phyloP scores from a whole-genome alignment of 2,113 vertebrate genomes.

The Anolis carolinensis region DNA sequence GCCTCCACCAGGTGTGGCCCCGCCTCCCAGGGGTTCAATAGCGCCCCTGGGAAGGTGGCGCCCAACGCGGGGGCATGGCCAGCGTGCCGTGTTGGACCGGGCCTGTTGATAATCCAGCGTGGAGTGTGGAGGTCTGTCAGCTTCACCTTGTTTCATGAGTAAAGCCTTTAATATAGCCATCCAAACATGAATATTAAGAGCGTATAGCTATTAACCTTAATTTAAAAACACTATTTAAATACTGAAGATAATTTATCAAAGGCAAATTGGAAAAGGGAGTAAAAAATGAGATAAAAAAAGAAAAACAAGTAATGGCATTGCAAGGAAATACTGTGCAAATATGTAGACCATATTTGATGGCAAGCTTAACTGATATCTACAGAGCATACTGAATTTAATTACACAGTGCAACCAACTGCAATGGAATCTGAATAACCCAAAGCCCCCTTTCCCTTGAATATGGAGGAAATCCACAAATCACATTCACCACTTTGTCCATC shows the following conservation, averaged over 20 bases:
- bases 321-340: background rate
- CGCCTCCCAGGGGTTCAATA: too few species aligned
- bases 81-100: too few species aligned
- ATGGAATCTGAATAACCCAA: background rate
- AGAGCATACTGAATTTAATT: background rate
- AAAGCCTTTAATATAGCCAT: background rate
- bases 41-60: too few species aligned
- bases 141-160: too few species aligned
- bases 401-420: background rate
- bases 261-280: too few species aligned
- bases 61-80: too few species aligned
- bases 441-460: background rate
- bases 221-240: too few species aligned
- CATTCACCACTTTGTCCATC: background rate
- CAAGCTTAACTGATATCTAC: background rate
- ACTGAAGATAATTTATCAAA: too few species aligned
- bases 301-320: background rate
- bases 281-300: too few species aligned
- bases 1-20: too few species aligned
- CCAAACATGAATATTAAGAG: background rate
- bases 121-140: too few species aligned
- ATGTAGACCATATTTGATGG: background rate
- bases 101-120: too few species aligned
- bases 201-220: background rate
- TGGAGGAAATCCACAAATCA: background rate